Evolutionary conservation across 2,888 invertebrate species (phyloP).

Genomic region (Mesopsocus fuscifrons): DNA sequence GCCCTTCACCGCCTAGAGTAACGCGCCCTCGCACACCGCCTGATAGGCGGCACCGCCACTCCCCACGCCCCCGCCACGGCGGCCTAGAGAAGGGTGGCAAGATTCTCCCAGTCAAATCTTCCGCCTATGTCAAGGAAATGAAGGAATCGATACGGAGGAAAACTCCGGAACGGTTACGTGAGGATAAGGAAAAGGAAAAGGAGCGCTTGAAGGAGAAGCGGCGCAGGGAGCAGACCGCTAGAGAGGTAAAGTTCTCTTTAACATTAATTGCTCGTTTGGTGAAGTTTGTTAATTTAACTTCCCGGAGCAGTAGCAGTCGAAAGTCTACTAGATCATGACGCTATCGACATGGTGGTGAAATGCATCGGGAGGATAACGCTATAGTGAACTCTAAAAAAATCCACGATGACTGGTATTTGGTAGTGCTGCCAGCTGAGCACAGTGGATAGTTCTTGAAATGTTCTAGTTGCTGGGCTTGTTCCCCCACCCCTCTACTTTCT

Average conservation of each 20-base stretch:
- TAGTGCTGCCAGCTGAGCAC: no score
- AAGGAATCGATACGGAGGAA: conserved; percentile 32
- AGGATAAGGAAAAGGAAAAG: conserved; percentile 29
- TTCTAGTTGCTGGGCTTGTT: no score
- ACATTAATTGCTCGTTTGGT: no score
- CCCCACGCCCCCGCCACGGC: conserved; percentile 20
- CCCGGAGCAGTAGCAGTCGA: no score
- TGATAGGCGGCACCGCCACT: conserved; percentile 14
- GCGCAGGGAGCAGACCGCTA: conserved; percentile 22
- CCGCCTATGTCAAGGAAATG: conserved; percentile 1
- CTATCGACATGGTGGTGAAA: no score
- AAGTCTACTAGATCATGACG: no score
- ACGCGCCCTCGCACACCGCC: conserved; percentile 15
- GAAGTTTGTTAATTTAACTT: no score
- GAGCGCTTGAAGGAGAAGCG: conserved; percentile 22
- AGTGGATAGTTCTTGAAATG: no score
- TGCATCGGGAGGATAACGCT: no score
- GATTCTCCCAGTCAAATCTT: conserved; percentile 1
- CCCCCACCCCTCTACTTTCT: no score
- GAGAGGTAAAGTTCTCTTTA: conserved; percentile 20
- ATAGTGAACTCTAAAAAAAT: no score
- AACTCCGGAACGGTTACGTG: conserved; percentile 43
- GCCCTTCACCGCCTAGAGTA: background rate
- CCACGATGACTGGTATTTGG: no score
- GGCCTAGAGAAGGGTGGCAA: conserved; percentile 6